Percentiles rank a stretch among this genome's conserved stretches.
These are phyloP conservation scores for Galerucella calmariensis DNA, from an alignment of 2,888 invertebrate species.

Conservation along the genomic window DNA sequence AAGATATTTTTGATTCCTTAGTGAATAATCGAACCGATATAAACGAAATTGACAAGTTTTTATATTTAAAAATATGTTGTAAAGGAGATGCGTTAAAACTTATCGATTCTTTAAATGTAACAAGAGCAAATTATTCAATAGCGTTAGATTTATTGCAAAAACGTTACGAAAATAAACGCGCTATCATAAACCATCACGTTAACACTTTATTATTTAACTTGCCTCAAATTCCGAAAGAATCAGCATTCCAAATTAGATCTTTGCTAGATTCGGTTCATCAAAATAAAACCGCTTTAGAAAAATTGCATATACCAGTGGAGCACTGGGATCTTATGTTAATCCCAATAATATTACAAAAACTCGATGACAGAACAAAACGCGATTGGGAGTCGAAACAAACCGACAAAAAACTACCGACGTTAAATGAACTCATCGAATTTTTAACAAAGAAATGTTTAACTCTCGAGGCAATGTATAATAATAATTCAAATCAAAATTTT, in stretches of 20 bases:
- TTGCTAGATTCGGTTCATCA: constrained; percentile 37
- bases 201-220: background rate
- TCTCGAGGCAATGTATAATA: constrained; percentile 24
- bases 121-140: background rate
- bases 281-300: constrained; percentile 33
- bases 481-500: background rate
- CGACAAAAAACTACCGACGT: constrained; percentile 29
- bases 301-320: constrained; percentile 35
- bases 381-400: constrained; percentile 37
- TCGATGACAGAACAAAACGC: constrained; percentile 35
- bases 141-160: background rate
- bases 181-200: background rate
- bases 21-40: background rate
- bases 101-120: background rate
- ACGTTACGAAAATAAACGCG: background rate
- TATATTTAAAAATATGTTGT: background rate
- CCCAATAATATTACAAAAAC: constrained; percentile 34
- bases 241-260: constrained; percentile 15
- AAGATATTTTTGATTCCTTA: background rate
- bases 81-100: background rate
- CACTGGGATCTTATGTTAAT: constrained; percentile 40
- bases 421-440: constrained; percentile 28
- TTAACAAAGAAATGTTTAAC: constrained; percentile 38
- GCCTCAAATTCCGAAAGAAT: constrained; percentile 12
- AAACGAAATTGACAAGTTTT: background rate